Evolutionary conservation across 35 echinoderm and acorn worm genomes (phyloP).

Genomic region (Stichopus chloronotus): DNA sequence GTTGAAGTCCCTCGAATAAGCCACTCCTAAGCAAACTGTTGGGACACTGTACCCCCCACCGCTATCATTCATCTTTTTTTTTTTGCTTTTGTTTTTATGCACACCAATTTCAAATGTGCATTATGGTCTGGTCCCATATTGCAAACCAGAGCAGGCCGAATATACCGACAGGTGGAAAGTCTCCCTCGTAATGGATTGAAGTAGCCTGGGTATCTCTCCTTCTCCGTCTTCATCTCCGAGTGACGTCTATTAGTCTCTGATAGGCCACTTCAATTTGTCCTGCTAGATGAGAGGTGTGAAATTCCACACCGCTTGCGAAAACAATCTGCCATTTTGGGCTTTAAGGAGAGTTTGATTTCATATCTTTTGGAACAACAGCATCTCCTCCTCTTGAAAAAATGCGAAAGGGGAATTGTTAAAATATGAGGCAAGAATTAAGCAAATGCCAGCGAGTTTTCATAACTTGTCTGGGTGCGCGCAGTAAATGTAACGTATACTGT

Average conservation of each 20-base stretch:
- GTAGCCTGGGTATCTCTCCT: not conserved
- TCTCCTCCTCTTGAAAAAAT: not conserved
- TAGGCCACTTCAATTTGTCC: constrained; percentile 3
- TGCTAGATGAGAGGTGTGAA: not conserved
- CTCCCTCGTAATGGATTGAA: not conserved
- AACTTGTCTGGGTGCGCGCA: no score
- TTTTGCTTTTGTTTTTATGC: no score
- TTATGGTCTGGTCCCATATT: no score
- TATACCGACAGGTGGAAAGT: not conserved
- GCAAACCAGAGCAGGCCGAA: not conserved
- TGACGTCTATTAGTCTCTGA: constrained; percentile 8
- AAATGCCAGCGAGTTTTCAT: no score
- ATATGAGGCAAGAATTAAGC: not conserved
- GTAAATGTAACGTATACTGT: no score
- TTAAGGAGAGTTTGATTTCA: not conserved
- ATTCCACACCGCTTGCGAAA: not conserved
- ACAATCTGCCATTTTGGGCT: not conserved
- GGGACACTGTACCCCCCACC: no score
- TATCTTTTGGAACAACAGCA: not conserved
- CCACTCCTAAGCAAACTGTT: no score
- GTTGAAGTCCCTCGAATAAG: no score
- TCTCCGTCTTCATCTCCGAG: not conserved
- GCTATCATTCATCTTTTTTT: no score
- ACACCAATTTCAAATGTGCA: no score
- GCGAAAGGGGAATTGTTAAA: not conserved